These are phyloP conservation scores for Oxyruncus cristatus DNA, from an alignment of 2,113 vertebrate species.

Conservation along the genomic window DNA sequence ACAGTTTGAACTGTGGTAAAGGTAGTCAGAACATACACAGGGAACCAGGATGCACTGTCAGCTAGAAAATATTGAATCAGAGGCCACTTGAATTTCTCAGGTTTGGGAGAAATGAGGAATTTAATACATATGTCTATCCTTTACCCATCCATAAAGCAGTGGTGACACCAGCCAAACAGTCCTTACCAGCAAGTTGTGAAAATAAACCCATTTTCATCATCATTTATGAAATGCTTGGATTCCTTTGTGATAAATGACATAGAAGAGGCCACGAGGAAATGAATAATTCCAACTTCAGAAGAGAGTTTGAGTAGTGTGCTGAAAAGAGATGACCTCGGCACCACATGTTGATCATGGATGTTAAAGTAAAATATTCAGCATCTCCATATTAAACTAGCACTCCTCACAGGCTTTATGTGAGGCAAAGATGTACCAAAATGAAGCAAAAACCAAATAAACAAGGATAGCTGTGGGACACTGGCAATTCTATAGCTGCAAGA, in stretches of 20 bases:
- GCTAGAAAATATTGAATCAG: neutral
- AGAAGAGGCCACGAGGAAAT: conserved; percentile 17
- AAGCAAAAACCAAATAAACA: neutral
- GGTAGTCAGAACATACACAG: neutral
- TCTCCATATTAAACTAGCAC: neutral
- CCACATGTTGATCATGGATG: neutral
- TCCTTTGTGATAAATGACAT: conserved; percentile 14
- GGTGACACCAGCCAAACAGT: neutral
- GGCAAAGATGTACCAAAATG: neutral
- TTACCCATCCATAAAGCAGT: neutral
- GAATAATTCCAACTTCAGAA: neutral
- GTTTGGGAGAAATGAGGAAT: neutral
- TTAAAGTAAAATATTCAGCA: neutral
- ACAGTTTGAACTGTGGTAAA: neutral
- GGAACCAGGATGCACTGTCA: neutral
- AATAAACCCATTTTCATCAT: conserved; percentile 26
- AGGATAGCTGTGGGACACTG: neutral
- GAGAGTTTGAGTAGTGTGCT: neutral
- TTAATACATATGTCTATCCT: neutral
- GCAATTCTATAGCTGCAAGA: neutral
- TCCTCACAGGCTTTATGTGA: neutral
- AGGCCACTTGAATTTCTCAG: neutral
- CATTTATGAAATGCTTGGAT: conserved; percentile 13
- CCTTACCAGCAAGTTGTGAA: neutral
- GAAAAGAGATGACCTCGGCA: neutral